Base-by-base conservation (phyloP, 2,888 invertebrate genomes). In the Thelaira solivaga region DNA sequence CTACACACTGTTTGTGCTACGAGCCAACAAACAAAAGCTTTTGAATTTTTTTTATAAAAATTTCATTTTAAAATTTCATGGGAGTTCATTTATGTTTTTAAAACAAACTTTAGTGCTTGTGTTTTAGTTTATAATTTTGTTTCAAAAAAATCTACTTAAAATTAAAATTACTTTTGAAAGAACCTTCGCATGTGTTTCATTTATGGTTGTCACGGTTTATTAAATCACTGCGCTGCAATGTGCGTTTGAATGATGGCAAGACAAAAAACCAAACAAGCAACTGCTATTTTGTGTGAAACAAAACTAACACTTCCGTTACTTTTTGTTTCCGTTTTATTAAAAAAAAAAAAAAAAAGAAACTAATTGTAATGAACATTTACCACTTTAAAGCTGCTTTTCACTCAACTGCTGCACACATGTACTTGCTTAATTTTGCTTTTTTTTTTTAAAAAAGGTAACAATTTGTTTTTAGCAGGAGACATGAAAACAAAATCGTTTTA, bases 221-320 rank as follows among this genome's bases (percentile, higher is more conserved):
- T 49, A 49, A 53, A 18, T 26, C 34, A 36, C 26, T 4, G 26
- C 7, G 34, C n/a, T 11, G 39, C 43, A 74, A 36, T 67, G 51
- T 45, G 51, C 53, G 29, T 59, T 51, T 67, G 20, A 51, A 45
- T 36, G 43, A 6, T 4, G 16, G 11, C n/a, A 49, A 41, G 2
- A 22, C n/a, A 34, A 55, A 8, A 57, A 49, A 31, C 4, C 18
- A 20, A 34, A 43, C 61, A 45, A 45, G 22, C 47, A 57, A 62
- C 20, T 6, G 39, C 55, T 57, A 41, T 71, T 49, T 71, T 57
- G 36, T 78, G 36, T 16, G 45, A 11, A 13, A 69, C 64, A 69
- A 69, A 78, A 69, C 62, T 78, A 65, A 31, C 74, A 78, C 74
- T 69, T 78, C 74, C 73, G 73, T 47, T 69, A 20, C 26, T 41